Conservation (phyloP, 2,888 invertebrate genomes). For the Hyles lineata region DNA sequence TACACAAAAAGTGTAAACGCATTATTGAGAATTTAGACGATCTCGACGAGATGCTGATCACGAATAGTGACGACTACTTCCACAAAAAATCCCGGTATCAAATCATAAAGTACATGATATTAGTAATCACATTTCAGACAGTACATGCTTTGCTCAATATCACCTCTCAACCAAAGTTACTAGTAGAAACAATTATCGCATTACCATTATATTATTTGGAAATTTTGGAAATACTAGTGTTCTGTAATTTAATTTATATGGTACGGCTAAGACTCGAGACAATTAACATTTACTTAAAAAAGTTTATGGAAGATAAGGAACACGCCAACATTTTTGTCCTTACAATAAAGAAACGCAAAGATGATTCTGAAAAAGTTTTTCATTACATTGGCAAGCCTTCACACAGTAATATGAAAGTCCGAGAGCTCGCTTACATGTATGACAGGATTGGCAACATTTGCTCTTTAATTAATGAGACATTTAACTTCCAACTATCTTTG, state of each 20-base stretch:
- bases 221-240: constrained; percentile 54
- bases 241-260: constrained; percentile 55
- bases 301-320: constrained; percentile 49
- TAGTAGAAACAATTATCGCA: constrained; percentile 36
- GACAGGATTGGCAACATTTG: constrained; percentile 56
- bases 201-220: constrained; percentile 50
- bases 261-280: constrained; percentile 50
- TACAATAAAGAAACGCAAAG: constrained; percentile 43
- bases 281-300: constrained; percentile 52
- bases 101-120: constrained; percentile 38
- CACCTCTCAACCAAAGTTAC: constrained; percentile 36
- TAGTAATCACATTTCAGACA: constrained; percentile 40
- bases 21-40: constrained; percentile 51
- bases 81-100: constrained; percentile 48
- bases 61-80: constrained; percentile 46
- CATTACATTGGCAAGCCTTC: constrained; percentile 49
- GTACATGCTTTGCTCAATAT: constrained; percentile 42
- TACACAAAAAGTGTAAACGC: constrained; percentile 47
- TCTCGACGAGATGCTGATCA: constrained; percentile 50
- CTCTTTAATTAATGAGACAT: constrained; percentile 54
- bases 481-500: constrained; percentile 65
- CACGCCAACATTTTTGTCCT: constrained; percentile 45
- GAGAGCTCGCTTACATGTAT: constrained; percentile 55
- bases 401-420: constrained; percentile 50
- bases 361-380: constrained; percentile 37